Conservation (phyloP, 1,140 invertebrate species). For the Sminthurides bifidus region DNA sequence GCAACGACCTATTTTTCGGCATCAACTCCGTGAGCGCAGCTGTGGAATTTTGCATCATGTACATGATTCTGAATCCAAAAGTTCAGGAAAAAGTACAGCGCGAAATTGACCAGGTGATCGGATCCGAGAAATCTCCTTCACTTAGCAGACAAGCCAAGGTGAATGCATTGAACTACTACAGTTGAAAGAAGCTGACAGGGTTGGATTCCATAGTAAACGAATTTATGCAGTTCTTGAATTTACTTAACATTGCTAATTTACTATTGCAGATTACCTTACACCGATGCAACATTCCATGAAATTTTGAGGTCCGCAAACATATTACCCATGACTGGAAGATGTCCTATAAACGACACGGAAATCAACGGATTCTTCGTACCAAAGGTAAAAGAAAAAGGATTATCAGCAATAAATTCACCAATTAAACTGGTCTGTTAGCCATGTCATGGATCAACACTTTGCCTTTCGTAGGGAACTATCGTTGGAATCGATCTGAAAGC, state of each 20-base stretch:
- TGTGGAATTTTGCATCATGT: slow-evolving; percentile 62
- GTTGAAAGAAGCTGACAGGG: background rate
- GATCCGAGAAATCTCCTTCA: background rate
- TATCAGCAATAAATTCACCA: background rate
- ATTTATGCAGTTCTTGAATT: background rate
- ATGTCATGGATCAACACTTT: background rate
- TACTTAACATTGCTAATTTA: background rate
- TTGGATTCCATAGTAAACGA: background rate
- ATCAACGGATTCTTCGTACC: background rate
- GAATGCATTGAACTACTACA: background rate
- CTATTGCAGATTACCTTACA: slow-evolving; percentile 59
- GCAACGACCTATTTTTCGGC: slow-evolving; percentile 37
- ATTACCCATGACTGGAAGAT: slow-evolving; percentile 59
- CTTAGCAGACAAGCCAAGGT: background rate
- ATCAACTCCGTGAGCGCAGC: slow-evolving; percentile 69
- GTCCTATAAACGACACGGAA: too few species aligned
- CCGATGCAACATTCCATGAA: slow-evolving; percentile 61
- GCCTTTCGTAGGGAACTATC: background rate
- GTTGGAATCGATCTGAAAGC: background rate
- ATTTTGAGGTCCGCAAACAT: slow-evolving; percentile 62
- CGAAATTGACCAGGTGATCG: slow-evolving; percentile 53
- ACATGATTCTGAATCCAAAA: slow-evolving; percentile 60
- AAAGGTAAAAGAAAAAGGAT: background rate
- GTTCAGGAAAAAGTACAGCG: slow-evolving; percentile 63
- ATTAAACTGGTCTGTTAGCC: background rate